These are phyloP conservation scores for Calameuta pallipes DNA, from an alignment of 2,888 invertebrate species.

Conservation along the genomic window DNA sequence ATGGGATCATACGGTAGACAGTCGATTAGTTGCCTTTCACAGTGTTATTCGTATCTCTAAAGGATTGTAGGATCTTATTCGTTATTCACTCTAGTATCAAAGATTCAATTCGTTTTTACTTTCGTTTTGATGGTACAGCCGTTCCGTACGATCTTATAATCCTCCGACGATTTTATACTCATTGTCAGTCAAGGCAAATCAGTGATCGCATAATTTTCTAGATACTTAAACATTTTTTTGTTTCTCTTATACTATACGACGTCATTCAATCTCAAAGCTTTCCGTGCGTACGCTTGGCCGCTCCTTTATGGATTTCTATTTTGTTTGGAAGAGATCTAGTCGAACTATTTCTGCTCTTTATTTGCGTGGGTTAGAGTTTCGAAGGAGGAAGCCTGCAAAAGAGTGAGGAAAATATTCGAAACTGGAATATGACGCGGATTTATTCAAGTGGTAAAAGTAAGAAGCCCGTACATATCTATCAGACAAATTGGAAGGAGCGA, in stretches of 20 bases:
- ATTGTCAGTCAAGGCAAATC: slow-evolving; percentile 19
- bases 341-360: neutral
- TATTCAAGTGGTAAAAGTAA: neutral
- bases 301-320: neutral
- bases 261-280: neutral
- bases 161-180: neutral
- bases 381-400: neutral
- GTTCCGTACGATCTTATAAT: neutral
- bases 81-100: neutral
- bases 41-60: neutral
- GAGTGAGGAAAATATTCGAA: neutral
- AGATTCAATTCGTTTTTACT: neutral
- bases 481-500: neutral
- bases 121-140: neutral
- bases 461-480: neutral
- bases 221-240: slow-evolving; percentile 12
- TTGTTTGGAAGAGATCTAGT: neutral
- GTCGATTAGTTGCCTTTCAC: neutral
- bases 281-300: neutral
- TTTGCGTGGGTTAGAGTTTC: neutral
- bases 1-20: neutral
- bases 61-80: neutral
- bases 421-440: neutral
- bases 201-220: slow-evolving; percentile 13
- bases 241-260: slow-evolving; percentile 3